Percentiles rank a stretch among this genome's conserved stretches.
phyloP scores from a whole-genome alignment of 2,113 vertebrate species.

The Notothenia coriiceps region DNA sequence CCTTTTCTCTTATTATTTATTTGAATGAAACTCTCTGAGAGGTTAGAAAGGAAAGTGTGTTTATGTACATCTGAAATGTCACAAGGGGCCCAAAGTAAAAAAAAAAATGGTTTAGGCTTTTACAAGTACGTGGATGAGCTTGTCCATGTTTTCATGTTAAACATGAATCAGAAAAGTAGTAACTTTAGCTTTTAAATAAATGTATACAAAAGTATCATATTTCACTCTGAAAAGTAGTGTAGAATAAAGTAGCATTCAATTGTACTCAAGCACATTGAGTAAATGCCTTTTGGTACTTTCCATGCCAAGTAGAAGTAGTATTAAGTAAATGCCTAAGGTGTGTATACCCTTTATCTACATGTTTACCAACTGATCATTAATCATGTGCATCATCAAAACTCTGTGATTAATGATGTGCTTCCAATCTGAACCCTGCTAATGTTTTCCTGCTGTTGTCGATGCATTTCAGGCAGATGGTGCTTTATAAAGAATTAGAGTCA shows the following conservation, averaged over 20 bases:
- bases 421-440: constrained; percentile 29
- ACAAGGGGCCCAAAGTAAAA: not conserved
- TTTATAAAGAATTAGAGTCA: constrained; percentile 17
- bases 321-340: not conserved
- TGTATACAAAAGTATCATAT: not conserved
- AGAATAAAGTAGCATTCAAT: not conserved
- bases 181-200: not conserved
- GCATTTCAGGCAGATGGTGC: constrained; percentile 21
- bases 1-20: not conserved
- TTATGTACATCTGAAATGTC: not conserved
- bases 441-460: constrained; percentile 15
- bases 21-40: not conserved
- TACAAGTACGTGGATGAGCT: not conserved
- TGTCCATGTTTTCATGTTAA: not conserved
- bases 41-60: not conserved
- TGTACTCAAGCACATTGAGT: not conserved
- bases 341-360: not conserved
- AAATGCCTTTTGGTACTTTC: not conserved
- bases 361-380: not conserved
- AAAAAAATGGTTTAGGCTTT: not conserved
- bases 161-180: not conserved
- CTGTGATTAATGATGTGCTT: constrained; percentile 43
- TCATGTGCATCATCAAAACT: not conserved
- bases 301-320: not conserved
- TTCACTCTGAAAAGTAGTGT: not conserved